Percentiles rank a stretch among this genome's conserved stretches.
Evolutionary conservation across 2,888 invertebrate genomes (phyloP).

Genomic region (Coenonympha arcania): DNA sequence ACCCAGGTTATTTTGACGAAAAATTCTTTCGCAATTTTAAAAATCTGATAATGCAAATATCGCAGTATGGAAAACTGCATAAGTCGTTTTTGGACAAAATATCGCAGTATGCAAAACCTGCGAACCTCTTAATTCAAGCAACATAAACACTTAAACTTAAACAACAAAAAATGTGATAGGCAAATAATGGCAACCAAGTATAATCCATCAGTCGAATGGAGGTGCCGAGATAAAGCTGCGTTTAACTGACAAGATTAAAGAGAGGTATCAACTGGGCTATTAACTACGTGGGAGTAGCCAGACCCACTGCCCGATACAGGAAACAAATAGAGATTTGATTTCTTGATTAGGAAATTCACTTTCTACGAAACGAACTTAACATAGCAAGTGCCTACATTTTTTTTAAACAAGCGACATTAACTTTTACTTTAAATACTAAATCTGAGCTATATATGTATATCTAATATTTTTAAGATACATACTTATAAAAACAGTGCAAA

Average conservation of each 20-base stretch:
- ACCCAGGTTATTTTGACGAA: no score
- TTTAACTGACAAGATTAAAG: conserved; percentile 19
- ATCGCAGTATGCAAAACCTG: background rate
- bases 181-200: conserved; percentile 7
- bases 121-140: background rate
- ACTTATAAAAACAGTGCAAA: no score
- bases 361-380: conserved; percentile 17
- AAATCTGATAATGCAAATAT: no score
- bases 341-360: conserved; percentile 23
- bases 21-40: no score
- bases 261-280: conserved; percentile 21
- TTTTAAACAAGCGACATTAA: no score
- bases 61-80: no score
- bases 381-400: conserved; percentile 7
- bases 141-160: background rate
- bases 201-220: conserved; percentile 17
- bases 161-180: no score
- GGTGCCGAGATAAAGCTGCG: conserved; percentile 10
- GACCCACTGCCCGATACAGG: no score
- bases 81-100: no score
- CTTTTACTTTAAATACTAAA: no score
- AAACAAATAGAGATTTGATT: conserved; percentile 22
- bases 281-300: conserved; percentile 16
- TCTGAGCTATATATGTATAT: no score
- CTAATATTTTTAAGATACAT: no score